These are phyloP conservation scores for Scaptomyza pallida DNA, from an alignment of 1,140 invertebrate genomes.

Conservation along the genomic window DNA sequence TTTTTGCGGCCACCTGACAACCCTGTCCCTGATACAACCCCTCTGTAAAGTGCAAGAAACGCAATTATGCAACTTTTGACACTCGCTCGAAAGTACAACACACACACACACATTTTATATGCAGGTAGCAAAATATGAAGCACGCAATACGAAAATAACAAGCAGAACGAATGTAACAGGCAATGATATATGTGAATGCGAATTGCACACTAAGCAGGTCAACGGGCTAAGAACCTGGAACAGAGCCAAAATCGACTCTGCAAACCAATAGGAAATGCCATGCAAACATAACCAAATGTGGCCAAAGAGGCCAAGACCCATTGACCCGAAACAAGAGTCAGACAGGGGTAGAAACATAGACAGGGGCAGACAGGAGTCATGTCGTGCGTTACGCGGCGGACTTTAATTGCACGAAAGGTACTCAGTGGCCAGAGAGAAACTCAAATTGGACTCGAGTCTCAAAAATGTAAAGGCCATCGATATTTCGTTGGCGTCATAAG, in stretches of 20 bases:
- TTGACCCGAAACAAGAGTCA: constrained; percentile 26
- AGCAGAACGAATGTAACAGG: constrained; percentile 39
- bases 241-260: background rate
- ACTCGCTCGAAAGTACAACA: constrained; percentile 56
- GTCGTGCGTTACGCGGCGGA: constrained; percentile 58
- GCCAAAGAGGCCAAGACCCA: constrained; percentile 33
- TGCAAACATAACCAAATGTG: constrained; percentile 33
- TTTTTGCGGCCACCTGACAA: constrained; percentile 25
- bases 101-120: constrained; percentile 62
- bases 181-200: constrained; percentile 58
- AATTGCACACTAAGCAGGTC: constrained; percentile 65
- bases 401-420: constrained; percentile 66
- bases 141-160: constrained; percentile 70
- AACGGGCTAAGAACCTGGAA: constrained; percentile 42
- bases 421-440: constrained; percentile 34
- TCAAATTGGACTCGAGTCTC: constrained; percentile 26
- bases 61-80: constrained; percentile 78
- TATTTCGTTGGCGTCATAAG: constrained; percentile 49
- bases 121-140: constrained; percentile 65
- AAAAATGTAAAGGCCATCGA: constrained; percentile 8
- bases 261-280: constrained; percentile 65
- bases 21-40: constrained; percentile 27
- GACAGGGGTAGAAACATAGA: constrained; percentile 2
- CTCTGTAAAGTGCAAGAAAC: constrained; percentile 45
- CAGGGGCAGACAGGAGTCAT: constrained; percentile 58